phyloP scores from a whole-genome alignment of 2,888 invertebrate genomes.

The Anthrax anthrax region DNA sequence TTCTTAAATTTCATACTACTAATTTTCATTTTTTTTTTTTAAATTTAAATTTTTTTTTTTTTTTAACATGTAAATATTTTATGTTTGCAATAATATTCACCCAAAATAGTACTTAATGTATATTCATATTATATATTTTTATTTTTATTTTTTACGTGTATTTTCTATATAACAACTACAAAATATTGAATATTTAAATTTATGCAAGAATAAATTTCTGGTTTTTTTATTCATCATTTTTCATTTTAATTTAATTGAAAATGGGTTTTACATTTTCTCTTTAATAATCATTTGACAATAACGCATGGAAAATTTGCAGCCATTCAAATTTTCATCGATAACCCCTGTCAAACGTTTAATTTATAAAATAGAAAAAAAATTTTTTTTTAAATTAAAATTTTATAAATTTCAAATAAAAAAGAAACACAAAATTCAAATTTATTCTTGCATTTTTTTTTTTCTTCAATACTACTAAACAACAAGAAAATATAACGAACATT shows the following conservation, averaged over 20 bases:
- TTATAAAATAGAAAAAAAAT: slow-evolving; percentile 1
- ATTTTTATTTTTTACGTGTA: no score
- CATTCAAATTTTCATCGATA: slow-evolving; percentile 32
- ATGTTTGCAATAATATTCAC: slow-evolving; percentile 2
- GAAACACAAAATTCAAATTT: neutral
- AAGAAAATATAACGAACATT: no score
- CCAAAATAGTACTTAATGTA: neutral
- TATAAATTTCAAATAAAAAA: neutral
- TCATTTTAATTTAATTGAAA: neutral
- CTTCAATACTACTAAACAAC: no score
- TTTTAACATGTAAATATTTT: neutral
- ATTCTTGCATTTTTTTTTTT: slow-evolving; percentile 6
- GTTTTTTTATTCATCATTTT: neutral
- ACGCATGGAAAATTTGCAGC: slow-evolving; percentile 30
- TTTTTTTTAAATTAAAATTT: neutral
- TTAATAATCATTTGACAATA: slow-evolving; percentile 8
- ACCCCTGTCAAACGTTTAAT: slow-evolving; percentile 6
- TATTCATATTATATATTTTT: neutral
- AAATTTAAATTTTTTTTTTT: neutral
- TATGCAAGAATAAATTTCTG: slow-evolving; percentile 4
- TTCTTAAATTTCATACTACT: no score
- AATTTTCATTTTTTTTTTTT: neutral
- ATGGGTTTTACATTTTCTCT: slow-evolving; percentile 9
- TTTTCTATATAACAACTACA: no score
- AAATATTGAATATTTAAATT: neutral